Base-by-base conservation (phyloP, 2,797 vertebrate species). In the Acanthiza pusilla region DNA sequence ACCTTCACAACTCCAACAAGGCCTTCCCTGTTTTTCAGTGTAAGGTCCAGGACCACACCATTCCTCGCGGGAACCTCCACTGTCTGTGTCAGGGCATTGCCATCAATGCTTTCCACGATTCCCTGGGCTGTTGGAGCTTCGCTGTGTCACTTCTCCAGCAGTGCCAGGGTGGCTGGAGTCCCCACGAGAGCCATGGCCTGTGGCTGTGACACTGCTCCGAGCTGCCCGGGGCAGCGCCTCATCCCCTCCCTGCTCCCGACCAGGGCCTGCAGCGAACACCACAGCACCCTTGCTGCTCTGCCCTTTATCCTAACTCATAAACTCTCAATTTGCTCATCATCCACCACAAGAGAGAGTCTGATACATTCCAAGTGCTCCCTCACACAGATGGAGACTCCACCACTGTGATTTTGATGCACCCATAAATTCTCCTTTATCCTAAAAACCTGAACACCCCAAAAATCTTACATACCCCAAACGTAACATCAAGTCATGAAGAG, bases 51-150 rank as follows among this genome's bases (percentile, higher is more conserved):
- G 18, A 38, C 27, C 16, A 19, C 27, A 48, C 16, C 21, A n/a
- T 51, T 51, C 73, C 27, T 42, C 27, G 8, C n/a, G 58, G 11
- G 30, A 51, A 14, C 38, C 30, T 43, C 50, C 13, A 6, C 12
- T 32, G 2, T 8, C 38, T 1, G 1, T 22, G 30, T 17, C 10
- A 62, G 36, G 11, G 14, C 42, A 7, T 17, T 42, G 13, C 36
- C 47, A 51, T 62, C 17, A 21, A 1, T 21, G 13, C 14, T 27
- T 51, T 76, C 30, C 36, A 76, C 23, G 47, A 40, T n/a, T 29
- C 18, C 36, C 47, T 10, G 13, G 8, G 38, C 22, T 50, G 36
- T 22, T 51, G 62, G 30, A n/a, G 47, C 29, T 40, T 51, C 15
- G 9, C 17, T 13, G 51, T 76, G 34, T n/a, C 25, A 17, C 34